phyloP scores from a whole-genome alignment of 2,888 invertebrate genomes.

The Apodemia zela region DNA sequence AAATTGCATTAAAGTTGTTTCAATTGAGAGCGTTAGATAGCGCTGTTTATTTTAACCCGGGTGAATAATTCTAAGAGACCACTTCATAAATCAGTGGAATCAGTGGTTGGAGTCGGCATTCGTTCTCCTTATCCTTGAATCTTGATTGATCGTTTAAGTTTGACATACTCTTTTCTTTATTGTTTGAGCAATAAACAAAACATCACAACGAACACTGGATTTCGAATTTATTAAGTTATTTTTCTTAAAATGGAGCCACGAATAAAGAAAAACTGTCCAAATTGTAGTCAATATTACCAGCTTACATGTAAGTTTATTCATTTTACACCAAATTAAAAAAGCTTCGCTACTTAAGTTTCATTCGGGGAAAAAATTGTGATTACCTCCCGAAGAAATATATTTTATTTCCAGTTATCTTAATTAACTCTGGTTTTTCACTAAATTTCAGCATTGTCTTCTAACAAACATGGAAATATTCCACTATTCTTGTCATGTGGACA shows the following conservation, averaged over 20 bases:
- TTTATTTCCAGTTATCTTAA: not conserved
- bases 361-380: not conserved
- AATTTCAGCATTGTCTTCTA: slow-evolving; percentile 40
- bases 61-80: no score
- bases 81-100: no score
- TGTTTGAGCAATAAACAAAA: no score
- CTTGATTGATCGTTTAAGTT: no score
- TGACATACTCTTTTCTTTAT: no score
- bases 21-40: no score
- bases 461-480: slow-evolving; percentile 64
- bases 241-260: slow-evolving; percentile 47
- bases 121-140: no score
- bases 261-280: slow-evolving; percentile 58
- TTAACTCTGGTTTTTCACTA: not conserved
- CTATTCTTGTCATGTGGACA: slow-evolving; percentile 84
- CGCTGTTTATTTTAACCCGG: no score
- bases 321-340: not conserved
- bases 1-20: no score
- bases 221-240: not conserved
- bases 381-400: not conserved
- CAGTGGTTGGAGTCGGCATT: no score
- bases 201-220: not conserved
- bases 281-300: slow-evolving; percentile 60
- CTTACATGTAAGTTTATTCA: slow-evolving; percentile 55
- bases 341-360: no score